Percentiles rank a stretch among this genome's conserved stretches.
phyloP scores from a whole-genome alignment of 2,888 invertebrate species.

The Furcula furcula region DNA sequence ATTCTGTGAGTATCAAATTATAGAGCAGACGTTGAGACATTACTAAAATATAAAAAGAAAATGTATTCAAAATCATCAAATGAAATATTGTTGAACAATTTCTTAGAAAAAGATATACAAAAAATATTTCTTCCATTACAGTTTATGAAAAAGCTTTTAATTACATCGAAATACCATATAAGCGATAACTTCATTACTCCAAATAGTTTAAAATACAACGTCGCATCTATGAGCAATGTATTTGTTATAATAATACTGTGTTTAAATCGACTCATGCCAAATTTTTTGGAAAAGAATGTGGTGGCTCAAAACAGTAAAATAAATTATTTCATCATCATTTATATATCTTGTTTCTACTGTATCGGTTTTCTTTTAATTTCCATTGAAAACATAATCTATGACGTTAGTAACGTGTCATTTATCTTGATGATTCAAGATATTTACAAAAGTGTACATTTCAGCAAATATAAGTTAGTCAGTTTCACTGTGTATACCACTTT shows the following conservation, averaged over 20 bases:
- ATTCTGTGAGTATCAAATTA: background rate
- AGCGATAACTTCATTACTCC: slow-evolving; percentile 4
- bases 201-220: background rate
- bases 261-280: background rate
- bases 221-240: background rate
- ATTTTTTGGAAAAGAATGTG: too few species aligned
- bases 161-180: slow-evolving; percentile 6
- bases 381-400: slow-evolving; percentile 2
- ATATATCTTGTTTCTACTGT: background rate
- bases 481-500: slow-evolving; percentile 7
- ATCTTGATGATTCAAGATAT: slow-evolving; percentile 15
- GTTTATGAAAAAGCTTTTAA: background rate
- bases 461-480: background rate
- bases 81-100: background rate
- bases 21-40: background rate
- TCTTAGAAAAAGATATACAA: slow-evolving; percentile 1
- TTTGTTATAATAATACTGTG: background rate
- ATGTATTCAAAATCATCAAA: background rate
- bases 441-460: slow-evolving; percentile 5
- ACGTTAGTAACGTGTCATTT: slow-evolving; percentile 3
- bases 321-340: background rate
- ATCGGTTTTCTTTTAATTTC: slow-evolving; percentile 2
- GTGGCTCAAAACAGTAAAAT: background rate
- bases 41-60: background rate
- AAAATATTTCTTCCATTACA: slow-evolving; percentile 4